Percentiles rank a stretch among this genome's conserved stretches.
phyloP scores from a whole-genome alignment of 2,888 invertebrate species.

The Cantharis rustica region DNA sequence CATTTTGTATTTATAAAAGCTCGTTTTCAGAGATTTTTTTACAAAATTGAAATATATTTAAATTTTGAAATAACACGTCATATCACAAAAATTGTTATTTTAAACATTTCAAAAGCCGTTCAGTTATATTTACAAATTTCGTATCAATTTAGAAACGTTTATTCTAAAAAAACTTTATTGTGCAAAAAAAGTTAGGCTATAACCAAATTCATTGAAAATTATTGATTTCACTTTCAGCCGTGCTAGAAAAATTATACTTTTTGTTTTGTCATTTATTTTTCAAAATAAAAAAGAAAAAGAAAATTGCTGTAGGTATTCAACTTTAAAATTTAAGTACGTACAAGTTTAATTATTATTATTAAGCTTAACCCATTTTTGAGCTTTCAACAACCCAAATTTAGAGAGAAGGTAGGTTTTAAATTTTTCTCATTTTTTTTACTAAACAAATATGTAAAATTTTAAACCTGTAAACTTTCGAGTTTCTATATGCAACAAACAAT shows the following conservation, averaged over 20 bases:
- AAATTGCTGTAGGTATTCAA: neutral
- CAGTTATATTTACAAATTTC: neutral
- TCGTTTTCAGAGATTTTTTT: neutral
- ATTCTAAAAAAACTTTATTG: neutral
- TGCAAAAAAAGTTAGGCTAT: neutral
- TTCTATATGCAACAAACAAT: neutral
- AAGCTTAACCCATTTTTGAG: neutral
- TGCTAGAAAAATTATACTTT: neutral
- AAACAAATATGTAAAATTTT: neutral
- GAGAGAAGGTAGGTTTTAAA: neutral
- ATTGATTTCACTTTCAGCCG: neutral
- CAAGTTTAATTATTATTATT: neutral
- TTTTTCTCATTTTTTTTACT: neutral
- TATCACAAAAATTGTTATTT: neutral
- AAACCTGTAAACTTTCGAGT: neutral
- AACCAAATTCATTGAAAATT: neutral
- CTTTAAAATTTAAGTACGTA: neutral
- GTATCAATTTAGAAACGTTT: neutral
- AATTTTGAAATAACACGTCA: neutral
- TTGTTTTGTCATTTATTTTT: neutral
- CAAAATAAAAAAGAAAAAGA: neutral
- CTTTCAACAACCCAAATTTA: neutral
- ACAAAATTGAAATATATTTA: neutral
- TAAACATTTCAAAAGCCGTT: neutral
- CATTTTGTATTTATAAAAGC: neutral